These are phyloP conservation scores for Dasyurus viverrinus DNA, from an alignment of 2,113 vertebrate species.

Conservation along the genomic window DNA sequence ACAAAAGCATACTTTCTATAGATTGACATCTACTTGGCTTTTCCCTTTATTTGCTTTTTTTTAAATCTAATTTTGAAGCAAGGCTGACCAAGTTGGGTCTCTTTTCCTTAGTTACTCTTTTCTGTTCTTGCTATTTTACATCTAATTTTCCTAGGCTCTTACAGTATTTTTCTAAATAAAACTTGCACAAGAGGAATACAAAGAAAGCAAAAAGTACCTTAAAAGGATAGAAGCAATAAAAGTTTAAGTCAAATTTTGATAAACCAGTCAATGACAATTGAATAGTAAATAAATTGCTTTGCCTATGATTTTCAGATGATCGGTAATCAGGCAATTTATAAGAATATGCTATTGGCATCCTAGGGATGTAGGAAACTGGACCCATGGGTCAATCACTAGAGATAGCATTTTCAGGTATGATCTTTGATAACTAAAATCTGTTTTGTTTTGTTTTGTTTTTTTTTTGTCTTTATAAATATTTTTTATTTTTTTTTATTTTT, in stretches of 20 bases:
- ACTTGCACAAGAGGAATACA: not conserved
- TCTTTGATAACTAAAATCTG: not conserved
- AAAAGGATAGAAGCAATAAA: rapidly evolving
- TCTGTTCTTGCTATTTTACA: not conserved
- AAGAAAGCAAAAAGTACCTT: not conserved
- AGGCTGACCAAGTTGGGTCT: not conserved
- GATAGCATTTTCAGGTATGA: constrained; percentile 80
- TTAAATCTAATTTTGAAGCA: not conserved
- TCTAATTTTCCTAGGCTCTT: not conserved
- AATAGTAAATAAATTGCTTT: not conserved
- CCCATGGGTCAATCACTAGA: constrained; percentile 70
- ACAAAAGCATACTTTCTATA: not conserved
- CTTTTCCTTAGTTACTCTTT: not conserved
- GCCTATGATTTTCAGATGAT: constrained; percentile 56
- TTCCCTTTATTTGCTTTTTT: not conserved
- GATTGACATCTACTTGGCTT: not conserved
- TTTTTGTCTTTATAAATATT: not conserved
- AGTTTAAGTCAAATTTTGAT: not conserved
- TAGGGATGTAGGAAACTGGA: constrained; percentile 55
- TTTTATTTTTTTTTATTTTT: too few relatives aligned
- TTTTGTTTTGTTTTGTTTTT: too few relatives aligned
- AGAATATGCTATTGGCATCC: constrained; percentile 74
- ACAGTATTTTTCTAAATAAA: not conserved
- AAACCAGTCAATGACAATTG: too few relatives aligned
- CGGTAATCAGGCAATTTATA: constrained; percentile 69